Base-by-base conservation (phyloP, 2,888 invertebrate genomes). In the Steinernema carpocapsae region DNA sequence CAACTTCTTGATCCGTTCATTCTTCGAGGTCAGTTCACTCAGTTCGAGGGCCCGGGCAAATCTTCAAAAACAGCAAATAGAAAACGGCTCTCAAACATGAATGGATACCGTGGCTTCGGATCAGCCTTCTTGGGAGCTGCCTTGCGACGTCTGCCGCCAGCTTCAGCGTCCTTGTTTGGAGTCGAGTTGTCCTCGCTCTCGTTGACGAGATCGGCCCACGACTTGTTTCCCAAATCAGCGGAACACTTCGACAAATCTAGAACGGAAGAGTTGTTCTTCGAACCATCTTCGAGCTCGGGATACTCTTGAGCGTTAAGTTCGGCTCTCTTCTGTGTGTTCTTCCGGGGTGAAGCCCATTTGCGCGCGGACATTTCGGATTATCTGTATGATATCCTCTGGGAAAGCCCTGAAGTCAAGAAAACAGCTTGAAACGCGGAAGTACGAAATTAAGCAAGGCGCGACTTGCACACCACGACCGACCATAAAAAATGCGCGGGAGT, bases 31-130 rank as follows among this genome's bases (percentile, higher is more conserved):
- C 1, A 1, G 1, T 45, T 32, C 43, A 74, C 46, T 1, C 22
- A 12, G 51, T 43, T 45, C 51, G 70, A 70, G 26, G 24, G 19
- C 26, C n/a, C 74, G n/a, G 0, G 45, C 51, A 46, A 74, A 74
- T n/a, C 70, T 72, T n/a, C 10, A 59, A 29, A 6, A 37, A 37
- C 37, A 37, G 4, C 37, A 37, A 37, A 37, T 37, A 37, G 4
- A 37, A 37, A 37, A 32, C 0, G 32, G 14, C n/a, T 48, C 48
- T 37, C 10, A 10, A 37, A 37, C 37, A 6, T 6, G 4, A 19
- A 14, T 73, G 1, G 4, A 37, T 73, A 73, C 73, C 70, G 64
- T 37, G 73, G 73, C 29, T 73, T 52, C 12, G 73, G 43, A 73
- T 73, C 74, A 26, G 45, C 37, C 26, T 70, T 64, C 43, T 74